Evolutionary conservation across 2,888 invertebrate genomes (phyloP), one percentile per base, ranked within the genome.

Genomic region (Hirtodrosophila duncani): DNA sequence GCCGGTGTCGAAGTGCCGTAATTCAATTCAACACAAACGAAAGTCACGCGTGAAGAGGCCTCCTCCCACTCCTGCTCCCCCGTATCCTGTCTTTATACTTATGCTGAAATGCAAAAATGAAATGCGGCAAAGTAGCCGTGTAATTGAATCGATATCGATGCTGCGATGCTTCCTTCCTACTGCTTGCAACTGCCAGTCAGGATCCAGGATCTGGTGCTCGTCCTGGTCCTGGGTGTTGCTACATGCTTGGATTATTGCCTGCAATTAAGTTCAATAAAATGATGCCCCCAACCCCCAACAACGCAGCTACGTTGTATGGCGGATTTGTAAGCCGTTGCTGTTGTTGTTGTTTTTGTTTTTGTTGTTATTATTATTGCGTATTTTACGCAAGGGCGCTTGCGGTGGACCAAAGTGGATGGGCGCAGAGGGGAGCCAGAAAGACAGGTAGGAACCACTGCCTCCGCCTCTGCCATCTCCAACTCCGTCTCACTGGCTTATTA

Each of bases 251-350:
- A 72, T 74, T 80, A 74, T 80, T 80, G 72, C 72, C 68, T 68
- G 68, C 80, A 74, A 80, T 80, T 74, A 74, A 77, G 77, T 77
- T 72, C 74, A 72, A 81, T 71, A 79, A 67, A 64, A 60, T 63
- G 70, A 56, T 67, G 59, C n/a, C n/a, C n/a, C n/a, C n/a, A n/a
- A n/a, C n/a, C n/a, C n/a, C n/a, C n/a, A n/a, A n/a, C 62, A 48
- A 31, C 44, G 21, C 48, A 33, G 18, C 33, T 27, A 29, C 38
- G 48, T 13, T 20, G 38, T 48, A 23, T 56, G 23, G 13, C 34
- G 46, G 33, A 55, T 57, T 55, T 57, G 57, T 27, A 57, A 29
- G 37, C 37, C 57, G 29, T 50, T 16, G 37, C 43, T 31, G 23
- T 8, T 26, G n/a, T 18, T 14, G 26, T 14, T 29, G 31, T 20